Conservation (phyloP, 2,113 vertebrate species). For the Microcebus ravelobensis region DNA sequence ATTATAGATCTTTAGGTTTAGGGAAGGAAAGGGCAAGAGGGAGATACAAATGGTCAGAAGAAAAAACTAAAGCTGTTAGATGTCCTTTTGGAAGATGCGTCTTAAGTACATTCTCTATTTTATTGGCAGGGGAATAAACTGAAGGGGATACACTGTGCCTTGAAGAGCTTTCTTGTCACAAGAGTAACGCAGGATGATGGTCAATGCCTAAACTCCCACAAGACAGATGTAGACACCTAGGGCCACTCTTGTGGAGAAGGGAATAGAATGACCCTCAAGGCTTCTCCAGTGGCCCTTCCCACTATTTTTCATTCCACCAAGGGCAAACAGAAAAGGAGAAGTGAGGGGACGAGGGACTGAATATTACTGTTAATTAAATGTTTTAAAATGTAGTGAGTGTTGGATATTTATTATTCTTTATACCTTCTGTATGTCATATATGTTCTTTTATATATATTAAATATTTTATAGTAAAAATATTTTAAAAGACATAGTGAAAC, state of each 20-base stretch:
- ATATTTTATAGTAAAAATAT: background rate
- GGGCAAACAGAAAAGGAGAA: background rate
- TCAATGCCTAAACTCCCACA: background rate
- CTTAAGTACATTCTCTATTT: background rate
- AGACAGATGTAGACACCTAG: background rate
- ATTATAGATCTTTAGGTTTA: background rate
- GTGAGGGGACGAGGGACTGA: background rate
- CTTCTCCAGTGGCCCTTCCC: background rate
- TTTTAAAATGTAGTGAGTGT: background rate
- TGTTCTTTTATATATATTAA: background rate
- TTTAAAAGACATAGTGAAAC: constrained; percentile 10
- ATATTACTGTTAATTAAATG: background rate
- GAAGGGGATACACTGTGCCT: background rate
- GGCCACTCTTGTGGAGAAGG: background rate
- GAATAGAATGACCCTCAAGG: background rate
- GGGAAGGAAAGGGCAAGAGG: background rate
- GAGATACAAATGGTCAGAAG: background rate
- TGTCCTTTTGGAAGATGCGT: background rate
- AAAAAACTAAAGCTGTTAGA: background rate
- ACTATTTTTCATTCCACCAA: background rate
- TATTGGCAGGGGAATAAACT: background rate
- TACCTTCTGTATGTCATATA: background rate
- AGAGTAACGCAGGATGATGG: background rate
- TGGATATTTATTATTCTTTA: background rate
- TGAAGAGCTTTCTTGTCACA: background rate